These are phyloP conservation scores for Poecilia picta DNA, from an alignment of 2,797 vertebrate species.

Conservation along the genomic window DNA sequence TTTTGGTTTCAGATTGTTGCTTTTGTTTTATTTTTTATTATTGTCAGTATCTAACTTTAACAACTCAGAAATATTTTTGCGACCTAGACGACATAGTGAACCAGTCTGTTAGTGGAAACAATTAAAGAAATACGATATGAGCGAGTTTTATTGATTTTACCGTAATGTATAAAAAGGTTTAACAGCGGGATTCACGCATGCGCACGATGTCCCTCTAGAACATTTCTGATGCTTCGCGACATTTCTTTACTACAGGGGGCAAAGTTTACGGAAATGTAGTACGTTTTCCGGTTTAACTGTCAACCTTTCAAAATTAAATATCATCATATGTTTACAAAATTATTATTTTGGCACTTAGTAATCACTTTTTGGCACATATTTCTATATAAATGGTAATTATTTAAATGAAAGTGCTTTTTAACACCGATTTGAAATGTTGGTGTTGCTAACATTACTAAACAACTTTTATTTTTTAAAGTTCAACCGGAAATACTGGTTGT, in stretches of 20 bases:
- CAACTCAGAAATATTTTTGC: background rate
- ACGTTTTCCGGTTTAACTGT: constrained; percentile 18
- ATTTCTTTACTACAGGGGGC: constrained; percentile 25
- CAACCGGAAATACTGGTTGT: background rate
- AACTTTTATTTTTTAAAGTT: constrained; percentile 31
- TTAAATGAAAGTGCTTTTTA: rapidly evolving
- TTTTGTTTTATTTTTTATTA: background rate
- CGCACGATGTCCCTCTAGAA: constrained; percentile 52
- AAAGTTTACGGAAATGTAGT: rapidly evolving
- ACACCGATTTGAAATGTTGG: rapidly evolving
- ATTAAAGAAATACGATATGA: too few species aligned
- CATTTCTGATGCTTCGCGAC: constrained; percentile 61
- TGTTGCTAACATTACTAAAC: rapidly evolving
- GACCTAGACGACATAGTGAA: background rate
- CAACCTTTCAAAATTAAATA: constrained; percentile 41
- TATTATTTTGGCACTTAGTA: rapidly evolving
- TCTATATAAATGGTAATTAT: rapidly evolving
- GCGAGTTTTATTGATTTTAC: background rate
- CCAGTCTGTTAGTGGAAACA: background rate
- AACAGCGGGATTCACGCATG: constrained; percentile 38
- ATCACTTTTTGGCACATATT: rapidly evolving
- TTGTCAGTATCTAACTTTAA: background rate
- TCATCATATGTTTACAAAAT: rapidly evolving
- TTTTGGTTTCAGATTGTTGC: background rate
- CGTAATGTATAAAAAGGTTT: too few species aligned